Conservation (phyloP, 2,113 vertebrate genomes). For the Castor canadensis region DNA sequence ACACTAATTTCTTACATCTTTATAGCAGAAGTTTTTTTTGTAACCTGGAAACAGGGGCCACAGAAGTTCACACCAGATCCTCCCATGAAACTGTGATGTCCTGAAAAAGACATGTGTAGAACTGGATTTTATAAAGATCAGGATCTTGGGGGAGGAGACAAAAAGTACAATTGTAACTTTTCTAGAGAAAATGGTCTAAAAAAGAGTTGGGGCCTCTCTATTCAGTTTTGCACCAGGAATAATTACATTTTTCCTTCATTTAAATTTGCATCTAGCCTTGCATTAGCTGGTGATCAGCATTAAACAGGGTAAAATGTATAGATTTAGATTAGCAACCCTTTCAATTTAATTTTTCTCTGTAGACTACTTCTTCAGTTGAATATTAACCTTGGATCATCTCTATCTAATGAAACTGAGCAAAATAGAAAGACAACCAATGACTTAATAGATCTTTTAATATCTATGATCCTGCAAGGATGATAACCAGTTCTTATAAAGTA, state of each 20-base stretch:
- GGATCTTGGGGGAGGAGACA: background rate
- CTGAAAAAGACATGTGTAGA: too few relatives aligned
- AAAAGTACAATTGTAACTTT: background rate
- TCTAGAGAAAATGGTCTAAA: background rate
- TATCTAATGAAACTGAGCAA: background rate
- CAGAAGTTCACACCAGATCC: too few relatives aligned
- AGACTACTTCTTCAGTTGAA: background rate
- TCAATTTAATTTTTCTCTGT: background rate
- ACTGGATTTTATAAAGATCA: background rate
- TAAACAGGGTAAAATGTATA: background rate
- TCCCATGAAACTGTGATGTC: background rate
- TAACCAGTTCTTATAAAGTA: background rate
- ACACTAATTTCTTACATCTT: background rate
- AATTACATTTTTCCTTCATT: too few relatives aligned
- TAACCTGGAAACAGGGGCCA: background rate
- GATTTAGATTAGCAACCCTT: background rate
- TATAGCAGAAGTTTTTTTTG: rapidly evolving
- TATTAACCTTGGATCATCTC: background rate
- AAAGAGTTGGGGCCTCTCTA: background rate
- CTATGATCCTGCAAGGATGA: background rate
- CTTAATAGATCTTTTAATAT: background rate
- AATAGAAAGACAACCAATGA: background rate
- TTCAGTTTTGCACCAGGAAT: background rate
- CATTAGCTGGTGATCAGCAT: background rate
- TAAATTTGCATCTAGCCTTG: background rate